Conservation (phyloP, 2,113 vertebrate species). For the Holacanthus passer region DNA sequence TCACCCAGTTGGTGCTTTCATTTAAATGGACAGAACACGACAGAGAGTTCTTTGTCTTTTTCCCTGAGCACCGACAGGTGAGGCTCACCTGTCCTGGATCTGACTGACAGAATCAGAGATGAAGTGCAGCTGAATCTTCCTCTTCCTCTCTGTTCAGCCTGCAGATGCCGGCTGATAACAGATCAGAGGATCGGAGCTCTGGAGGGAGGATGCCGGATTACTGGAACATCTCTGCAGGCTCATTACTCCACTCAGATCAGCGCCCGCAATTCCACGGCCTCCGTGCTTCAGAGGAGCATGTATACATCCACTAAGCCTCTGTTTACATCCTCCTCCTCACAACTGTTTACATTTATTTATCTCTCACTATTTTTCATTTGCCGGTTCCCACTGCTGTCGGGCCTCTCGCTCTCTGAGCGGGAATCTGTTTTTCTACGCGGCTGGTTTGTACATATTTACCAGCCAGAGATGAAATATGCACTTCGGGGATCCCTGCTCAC, state of each 20-base stretch:
- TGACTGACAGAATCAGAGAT: neutral
- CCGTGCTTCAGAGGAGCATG: constrained; percentile 47
- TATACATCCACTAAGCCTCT: constrained; percentile 34
- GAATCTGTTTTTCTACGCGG: constrained; percentile 40
- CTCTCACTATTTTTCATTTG: constrained; percentile 42
- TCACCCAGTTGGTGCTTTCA: too few species aligned
- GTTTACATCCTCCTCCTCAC: constrained; percentile 49
- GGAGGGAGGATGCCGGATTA: neutral
- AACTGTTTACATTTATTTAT: constrained; percentile 66
- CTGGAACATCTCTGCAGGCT: constrained; percentile 42
- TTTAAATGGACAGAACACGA: too few species aligned
- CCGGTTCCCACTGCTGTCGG: constrained; percentile 12
- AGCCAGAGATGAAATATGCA: constrained; percentile 45
- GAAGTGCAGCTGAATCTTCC: neutral
- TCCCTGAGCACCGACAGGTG: too few species aligned
- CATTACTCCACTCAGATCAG: constrained; percentile 43
- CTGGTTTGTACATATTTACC: constrained; percentile 60
- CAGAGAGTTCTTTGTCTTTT: too few species aligned
- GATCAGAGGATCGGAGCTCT: constrained; percentile 19
- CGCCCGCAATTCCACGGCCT: constrained; percentile 43
- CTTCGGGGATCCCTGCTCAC: constrained; percentile 32
- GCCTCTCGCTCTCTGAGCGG: constrained; percentile 17
- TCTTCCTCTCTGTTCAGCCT: neutral
- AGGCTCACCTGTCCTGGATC: neutral
- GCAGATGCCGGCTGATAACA: constrained; percentile 12